A percentile compares a stretch with the other conserved stretches of the same genome.
Evolutionary conservation across 1,140 invertebrate species (phyloP).

Genomic region (Dysdera silvatica): DNA sequence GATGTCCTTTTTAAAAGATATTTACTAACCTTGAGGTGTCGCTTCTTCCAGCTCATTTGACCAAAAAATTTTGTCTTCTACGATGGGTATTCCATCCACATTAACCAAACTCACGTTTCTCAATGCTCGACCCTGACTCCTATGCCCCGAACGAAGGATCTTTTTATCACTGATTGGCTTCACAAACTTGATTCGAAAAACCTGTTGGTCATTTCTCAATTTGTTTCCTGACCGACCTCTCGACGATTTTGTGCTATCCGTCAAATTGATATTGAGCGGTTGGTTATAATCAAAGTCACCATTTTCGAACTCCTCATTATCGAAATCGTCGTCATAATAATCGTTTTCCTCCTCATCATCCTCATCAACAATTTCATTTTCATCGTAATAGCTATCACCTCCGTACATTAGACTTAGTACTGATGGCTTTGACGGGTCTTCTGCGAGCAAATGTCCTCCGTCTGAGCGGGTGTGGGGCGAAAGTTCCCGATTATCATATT

Average conservation of each 20-base stretch:
- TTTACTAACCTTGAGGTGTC: slow-evolving; percentile 13
- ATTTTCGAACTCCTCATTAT: slow-evolving; percentile 16
- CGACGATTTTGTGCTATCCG: not conserved
- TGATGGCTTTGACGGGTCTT: not conserved
- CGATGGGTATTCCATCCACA: slow-evolving; percentile 23
- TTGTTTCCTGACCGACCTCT: not conserved
- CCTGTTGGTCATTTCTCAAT: slow-evolving; percentile 1
- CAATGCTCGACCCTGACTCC: not conserved
- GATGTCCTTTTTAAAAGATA: not conserved
- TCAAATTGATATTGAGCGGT: not conserved
- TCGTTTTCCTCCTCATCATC: not conserved
- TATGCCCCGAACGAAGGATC: not conserved
- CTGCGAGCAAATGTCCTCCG: not conserved
- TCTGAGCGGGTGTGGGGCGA: not conserved
- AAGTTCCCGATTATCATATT: not conserved
- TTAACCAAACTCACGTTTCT: slow-evolving; percentile 14
- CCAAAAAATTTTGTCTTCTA: slow-evolving; percentile 32
- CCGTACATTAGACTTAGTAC: not conserved
- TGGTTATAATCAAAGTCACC: slow-evolving; percentile 23
- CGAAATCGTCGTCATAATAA: slow-evolving; percentile 1
- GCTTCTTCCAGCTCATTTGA: slow-evolving; percentile 24
- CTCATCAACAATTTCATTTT: not conserved
- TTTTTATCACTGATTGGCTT: not conserved
- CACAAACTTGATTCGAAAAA: not conserved
- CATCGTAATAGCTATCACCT: not conserved